Conservation (phyloP, 2,797 vertebrate genomes). For the Semotilus atromaculatus region DNA sequence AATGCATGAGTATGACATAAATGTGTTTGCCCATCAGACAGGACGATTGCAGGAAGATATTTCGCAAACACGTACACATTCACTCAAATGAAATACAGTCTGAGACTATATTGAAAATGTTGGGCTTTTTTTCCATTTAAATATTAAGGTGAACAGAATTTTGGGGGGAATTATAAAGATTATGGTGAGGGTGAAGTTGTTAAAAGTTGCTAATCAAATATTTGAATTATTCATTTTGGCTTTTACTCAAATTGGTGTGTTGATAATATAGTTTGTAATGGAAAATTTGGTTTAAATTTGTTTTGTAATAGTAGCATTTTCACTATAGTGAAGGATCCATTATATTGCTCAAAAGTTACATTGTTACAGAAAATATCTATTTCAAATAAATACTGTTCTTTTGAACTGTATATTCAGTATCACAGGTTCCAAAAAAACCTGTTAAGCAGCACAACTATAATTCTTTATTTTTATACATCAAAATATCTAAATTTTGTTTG, state of each 20-base stretch:
- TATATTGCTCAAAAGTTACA: not conserved
- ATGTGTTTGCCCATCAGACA: constrained; percentile 33
- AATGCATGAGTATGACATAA: constrained; percentile 25
- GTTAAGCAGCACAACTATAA: too few relatives aligned
- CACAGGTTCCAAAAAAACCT: too few relatives aligned
- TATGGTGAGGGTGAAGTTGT: not conserved
- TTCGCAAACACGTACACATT: constrained; percentile 41
- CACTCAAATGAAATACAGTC: not conserved
- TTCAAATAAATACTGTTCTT: not conserved
- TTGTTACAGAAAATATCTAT: not conserved
- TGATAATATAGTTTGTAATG: not conserved
- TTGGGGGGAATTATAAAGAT: not conserved
- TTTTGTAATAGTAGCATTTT: not conserved
- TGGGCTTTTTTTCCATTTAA: not conserved
- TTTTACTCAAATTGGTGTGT: not conserved
- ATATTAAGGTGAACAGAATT: not conserved
- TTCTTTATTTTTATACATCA: too few relatives aligned
- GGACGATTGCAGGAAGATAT: constrained; percentile 25
- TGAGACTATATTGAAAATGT: not conserved
- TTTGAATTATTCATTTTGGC: not conserved
- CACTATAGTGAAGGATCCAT: not conserved
- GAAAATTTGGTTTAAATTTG: not conserved
- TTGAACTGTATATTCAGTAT: not conserved
- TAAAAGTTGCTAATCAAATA: not conserved
- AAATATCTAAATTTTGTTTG: too few relatives aligned